A percentile compares a stretch with the other conserved stretches of the same genome.
Evolutionary conservation across 1,140 invertebrate genomes (phyloP).

Genomic region (Metopolophium dirhodum): DNA sequence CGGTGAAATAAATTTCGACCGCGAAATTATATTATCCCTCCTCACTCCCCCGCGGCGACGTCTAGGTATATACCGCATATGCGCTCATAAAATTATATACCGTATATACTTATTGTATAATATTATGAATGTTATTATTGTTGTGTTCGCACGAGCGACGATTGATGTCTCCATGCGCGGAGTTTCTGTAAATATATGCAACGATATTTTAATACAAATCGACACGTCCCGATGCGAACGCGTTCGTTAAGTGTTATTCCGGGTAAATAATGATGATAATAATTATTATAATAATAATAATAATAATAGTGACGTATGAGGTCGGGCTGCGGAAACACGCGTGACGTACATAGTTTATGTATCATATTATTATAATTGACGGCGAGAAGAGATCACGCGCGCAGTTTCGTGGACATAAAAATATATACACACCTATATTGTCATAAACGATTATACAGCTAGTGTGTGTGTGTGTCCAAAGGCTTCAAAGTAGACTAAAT

Average conservation of each 20-base stretch:
- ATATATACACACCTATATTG: neutral
- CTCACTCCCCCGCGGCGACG: neutral
- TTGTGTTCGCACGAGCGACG: neutral
- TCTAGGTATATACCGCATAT: neutral
- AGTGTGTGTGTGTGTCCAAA: neutral
- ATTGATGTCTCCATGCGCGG: conserved; percentile 13
- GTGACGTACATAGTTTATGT: neutral
- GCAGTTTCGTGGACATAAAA: neutral
- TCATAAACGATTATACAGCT: too few species aligned
- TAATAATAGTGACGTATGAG: neutral
- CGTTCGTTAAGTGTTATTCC: neutral
- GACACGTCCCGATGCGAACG: conserved; percentile 21
- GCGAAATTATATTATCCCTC: conserved; percentile 16
- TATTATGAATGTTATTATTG: conserved; percentile 23
- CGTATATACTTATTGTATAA: neutral
- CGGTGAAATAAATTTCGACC: conserved; percentile 10
- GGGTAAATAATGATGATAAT: neutral
- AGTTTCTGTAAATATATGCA: neutral
- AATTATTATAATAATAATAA: neutral
- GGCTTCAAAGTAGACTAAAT: neutral
- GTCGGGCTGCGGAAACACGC: too few species aligned
- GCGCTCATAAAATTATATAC: neutral
- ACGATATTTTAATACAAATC: conserved; percentile 31
- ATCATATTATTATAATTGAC: neutral
- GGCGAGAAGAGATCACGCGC: neutral